These are phyloP conservation scores for Chromis chromis DNA, from an alignment of 2,797 vertebrate genomes.

Conservation along the genomic window DNA sequence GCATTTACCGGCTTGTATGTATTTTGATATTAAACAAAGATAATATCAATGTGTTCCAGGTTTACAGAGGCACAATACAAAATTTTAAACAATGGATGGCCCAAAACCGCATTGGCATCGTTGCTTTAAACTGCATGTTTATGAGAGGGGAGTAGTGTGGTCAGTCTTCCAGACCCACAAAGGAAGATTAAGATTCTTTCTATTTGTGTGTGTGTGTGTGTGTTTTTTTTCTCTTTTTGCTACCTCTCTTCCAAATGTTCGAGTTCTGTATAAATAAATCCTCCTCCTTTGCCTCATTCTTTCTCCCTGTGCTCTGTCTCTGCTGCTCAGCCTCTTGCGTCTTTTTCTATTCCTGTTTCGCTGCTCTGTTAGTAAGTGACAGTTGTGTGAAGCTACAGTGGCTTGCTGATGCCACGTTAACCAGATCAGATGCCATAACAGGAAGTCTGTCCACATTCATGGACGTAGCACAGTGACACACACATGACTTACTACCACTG, in stretches of 20 bases:
- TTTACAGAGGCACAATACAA: constrained; percentile 42
- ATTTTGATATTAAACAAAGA: not conserved
- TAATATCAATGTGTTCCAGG: constrained; percentile 22
- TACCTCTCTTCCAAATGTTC: constrained; percentile 33
- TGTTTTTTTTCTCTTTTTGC: constrained; percentile 11
- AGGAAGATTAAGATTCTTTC: constrained; percentile 24
- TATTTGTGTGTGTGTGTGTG: constrained; percentile 11
- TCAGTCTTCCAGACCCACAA: constrained; percentile 33
- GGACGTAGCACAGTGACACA: constrained; percentile 55
- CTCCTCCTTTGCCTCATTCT: constrained; percentile 9
- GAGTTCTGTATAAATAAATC: constrained; percentile 39
- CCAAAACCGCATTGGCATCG: constrained; percentile 46
- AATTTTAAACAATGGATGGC: constrained; percentile 49
- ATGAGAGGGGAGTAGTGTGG: constrained; percentile 45
- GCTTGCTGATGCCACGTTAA: constrained; percentile 68
- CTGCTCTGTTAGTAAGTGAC: constrained; percentile 52
- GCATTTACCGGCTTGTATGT: not conserved
- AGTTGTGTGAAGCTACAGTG: constrained; percentile 50
- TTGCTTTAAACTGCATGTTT: constrained; percentile 40
- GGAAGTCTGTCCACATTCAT: constrained; percentile 67
- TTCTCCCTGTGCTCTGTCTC: constrained; percentile 16
- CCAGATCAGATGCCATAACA: constrained; percentile 77
- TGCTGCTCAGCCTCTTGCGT: constrained; percentile 9
- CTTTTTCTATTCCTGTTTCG: constrained; percentile 54
- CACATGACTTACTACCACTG: constrained; percentile 66